A percentile compares a stretch with the other conserved stretches of the same genome.
Conservation (phyloP, 2,113 vertebrate genomes). For the Indicator indicator region DNA sequence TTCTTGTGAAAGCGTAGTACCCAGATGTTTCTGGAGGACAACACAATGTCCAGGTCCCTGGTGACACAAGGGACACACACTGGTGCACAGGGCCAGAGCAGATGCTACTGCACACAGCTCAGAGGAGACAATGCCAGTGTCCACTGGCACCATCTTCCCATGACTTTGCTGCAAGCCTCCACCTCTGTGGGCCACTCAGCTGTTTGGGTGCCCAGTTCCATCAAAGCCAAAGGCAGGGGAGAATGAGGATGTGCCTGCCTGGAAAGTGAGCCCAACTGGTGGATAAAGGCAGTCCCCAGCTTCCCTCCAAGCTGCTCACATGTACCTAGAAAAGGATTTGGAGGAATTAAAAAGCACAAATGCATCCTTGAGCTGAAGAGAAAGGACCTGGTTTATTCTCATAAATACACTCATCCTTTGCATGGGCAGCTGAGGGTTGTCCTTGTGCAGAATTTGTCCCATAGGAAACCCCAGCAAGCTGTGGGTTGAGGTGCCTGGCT, state of each 20-base stretch:
- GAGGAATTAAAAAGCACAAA: not conserved
- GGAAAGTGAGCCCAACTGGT: not conserved
- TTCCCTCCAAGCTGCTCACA: not conserved
- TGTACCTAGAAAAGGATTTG: not conserved
- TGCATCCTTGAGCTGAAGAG: not conserved
- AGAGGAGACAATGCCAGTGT: not conserved
- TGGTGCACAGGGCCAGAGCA: not conserved
- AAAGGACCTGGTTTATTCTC: not conserved
- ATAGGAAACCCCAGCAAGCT: not conserved
- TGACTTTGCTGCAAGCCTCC: not conserved
- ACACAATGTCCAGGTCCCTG: not conserved
- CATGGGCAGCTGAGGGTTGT: not conserved
- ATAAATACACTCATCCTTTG: not conserved
- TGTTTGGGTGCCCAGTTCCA: not conserved
- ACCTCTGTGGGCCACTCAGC: not conserved
- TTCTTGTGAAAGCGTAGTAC: not conserved
- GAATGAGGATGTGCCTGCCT: not conserved
- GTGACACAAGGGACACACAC: not conserved
- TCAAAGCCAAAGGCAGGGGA: not conserved
- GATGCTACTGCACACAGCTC: not conserved
- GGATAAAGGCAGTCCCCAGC: not conserved
- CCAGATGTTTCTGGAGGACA: not conserved
- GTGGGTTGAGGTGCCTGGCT: not conserved
- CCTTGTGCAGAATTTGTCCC: not conserved
- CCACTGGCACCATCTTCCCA: not conserved